Conservation (phyloP, 2,113 vertebrate genomes). For the Morone saxatilis region DNA sequence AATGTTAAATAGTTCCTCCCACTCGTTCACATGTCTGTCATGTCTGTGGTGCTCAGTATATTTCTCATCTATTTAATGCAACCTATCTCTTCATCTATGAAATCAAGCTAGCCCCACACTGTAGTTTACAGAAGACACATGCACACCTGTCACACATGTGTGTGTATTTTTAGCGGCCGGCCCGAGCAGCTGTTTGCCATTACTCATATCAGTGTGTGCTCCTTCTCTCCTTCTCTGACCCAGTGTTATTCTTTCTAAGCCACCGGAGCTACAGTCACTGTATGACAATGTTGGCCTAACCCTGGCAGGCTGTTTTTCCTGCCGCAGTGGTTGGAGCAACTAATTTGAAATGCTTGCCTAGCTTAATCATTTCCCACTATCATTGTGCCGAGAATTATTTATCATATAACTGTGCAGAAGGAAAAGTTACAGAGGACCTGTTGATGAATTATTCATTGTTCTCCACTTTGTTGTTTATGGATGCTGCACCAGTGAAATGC, state of each 20-base stretch:
- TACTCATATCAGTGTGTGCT: conserved; percentile 81
- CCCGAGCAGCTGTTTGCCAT: conserved; percentile 81
- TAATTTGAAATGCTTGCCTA: conserved; percentile 56
- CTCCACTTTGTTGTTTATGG: conserved; percentile 43
- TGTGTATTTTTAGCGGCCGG: conserved; percentile 81
- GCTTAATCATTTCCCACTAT: conserved; percentile 68
- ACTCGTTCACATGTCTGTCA: background rate
- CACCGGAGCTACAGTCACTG: conserved; percentile 71
- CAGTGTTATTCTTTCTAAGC: conserved; percentile 78
- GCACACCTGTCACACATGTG: conserved; percentile 70
- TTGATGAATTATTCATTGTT: conserved; percentile 54
- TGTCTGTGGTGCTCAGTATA: conserved; percentile 1
- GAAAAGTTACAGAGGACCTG: conserved; percentile 17
- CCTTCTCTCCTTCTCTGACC: conserved; percentile 71
- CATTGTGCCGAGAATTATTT: conserved; percentile 38
- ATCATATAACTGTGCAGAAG: background rate
- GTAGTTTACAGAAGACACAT: conserved; percentile 52
- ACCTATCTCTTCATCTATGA: conserved; percentile 47
- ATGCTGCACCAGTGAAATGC: conserved; percentile 25
- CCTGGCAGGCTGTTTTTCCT: conserved; percentile 62
- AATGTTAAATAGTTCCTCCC: background rate
- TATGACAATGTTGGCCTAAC: conserved; percentile 52
- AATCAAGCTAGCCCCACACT: conserved; percentile 43
- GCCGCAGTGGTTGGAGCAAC: conserved; percentile 50
- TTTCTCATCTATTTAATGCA: conserved; percentile 32